A percentile compares a stretch with the other conserved stretches of the same genome.
Evolutionary conservation across 1,140 invertebrate species (phyloP).

Genomic region (Drosophila saltans): DNA sequence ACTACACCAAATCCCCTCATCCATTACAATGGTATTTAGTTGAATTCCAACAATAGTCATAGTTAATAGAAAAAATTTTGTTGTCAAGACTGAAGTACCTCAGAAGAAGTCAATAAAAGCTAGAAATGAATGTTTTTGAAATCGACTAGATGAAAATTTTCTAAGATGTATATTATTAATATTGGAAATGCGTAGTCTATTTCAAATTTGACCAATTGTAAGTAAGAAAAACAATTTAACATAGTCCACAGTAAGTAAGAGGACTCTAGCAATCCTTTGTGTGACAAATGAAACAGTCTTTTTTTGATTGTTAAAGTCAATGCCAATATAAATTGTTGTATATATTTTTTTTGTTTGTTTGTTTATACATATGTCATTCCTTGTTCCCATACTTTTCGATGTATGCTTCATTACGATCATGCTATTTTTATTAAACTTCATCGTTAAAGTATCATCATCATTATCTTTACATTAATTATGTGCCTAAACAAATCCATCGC

Average conservation of each 20-base stretch:
- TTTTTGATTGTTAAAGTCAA: not conserved
- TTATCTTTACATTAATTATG: conserved; percentile 75
- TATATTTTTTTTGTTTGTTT: conserved; percentile 44
- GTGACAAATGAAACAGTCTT: not conserved
- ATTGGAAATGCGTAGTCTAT: too few species aligned
- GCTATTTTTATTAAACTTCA: conserved; percentile 74
- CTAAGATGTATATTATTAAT: not conserved
- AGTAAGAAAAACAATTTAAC: too few species aligned
- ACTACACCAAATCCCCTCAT: conserved; percentile 5
- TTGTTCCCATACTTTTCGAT: conserved; percentile 56
- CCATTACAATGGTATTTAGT: conserved; percentile 61
- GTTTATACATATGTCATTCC: conserved; percentile 26
- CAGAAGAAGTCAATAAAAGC: conserved; percentile 80
- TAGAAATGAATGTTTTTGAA: conserved; percentile 69
- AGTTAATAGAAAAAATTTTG: conserved; percentile 72
- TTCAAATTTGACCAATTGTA: too few species aligned
- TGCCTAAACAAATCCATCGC: conserved; percentile 71
- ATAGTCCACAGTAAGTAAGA: too few species aligned
- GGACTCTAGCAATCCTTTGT: not conserved
- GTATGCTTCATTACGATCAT: conserved; percentile 47
- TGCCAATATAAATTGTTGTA: conserved; percentile 1
- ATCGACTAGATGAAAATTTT: conserved; percentile 12
- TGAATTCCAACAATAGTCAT: conserved; percentile 70
- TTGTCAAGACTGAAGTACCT: conserved; percentile 82
- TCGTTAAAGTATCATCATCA: conserved; percentile 50